Evolutionary conservation across 2,797 vertebrate genomes (phyloP).

Genomic region (Valencia hispanica): DNA sequence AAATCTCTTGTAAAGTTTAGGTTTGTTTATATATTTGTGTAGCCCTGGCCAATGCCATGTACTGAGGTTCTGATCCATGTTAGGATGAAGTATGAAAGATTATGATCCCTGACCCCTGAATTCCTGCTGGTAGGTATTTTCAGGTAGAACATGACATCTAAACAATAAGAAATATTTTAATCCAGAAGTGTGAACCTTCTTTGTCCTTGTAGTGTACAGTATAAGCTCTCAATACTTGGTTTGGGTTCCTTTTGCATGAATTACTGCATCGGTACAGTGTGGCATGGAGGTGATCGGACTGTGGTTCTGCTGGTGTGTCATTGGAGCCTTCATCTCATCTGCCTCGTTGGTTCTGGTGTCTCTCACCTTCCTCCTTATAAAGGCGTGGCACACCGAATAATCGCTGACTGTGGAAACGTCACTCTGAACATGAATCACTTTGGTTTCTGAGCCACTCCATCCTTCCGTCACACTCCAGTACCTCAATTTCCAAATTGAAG

Average conservation of each 20-base stretch:
- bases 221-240: neutral
- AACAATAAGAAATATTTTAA: neutral
- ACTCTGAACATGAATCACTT: neutral
- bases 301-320: no score
- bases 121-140: neutral
- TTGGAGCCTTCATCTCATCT: no score
- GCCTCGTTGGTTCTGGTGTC: no score
- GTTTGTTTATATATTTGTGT: neutral
- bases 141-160: neutral
- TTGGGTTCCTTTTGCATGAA: neutral
- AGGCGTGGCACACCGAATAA: no score
- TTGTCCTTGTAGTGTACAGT: neutral
- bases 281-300: no score
- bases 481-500: neutral
- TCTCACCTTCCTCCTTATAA: no score
- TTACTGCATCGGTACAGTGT: neutral
- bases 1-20: neutral
- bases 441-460: neutral
- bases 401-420: no score
- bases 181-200: neutral
- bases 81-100: neutral
- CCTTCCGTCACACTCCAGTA: neutral
- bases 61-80: neutral
- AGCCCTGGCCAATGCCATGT: neutral
- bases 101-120: neutral